Conservation (phyloP, 2,113 vertebrate genomes). For the Entelurus aequoreus region DNA sequence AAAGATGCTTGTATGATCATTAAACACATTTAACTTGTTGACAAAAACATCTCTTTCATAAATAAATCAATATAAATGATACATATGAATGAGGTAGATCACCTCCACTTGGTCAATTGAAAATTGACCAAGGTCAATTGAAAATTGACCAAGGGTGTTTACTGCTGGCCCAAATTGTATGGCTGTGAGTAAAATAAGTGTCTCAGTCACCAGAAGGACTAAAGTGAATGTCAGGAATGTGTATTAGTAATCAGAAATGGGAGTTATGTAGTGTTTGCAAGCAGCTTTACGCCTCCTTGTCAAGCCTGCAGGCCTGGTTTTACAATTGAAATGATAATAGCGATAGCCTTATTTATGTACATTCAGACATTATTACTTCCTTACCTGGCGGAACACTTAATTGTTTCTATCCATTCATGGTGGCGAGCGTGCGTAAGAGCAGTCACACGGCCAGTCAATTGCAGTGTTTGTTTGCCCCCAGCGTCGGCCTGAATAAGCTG, state of each 20-base stretch:
- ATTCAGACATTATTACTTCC: conserved; percentile 29
- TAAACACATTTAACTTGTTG: no score
- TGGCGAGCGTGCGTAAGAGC: conserved; percentile 20
- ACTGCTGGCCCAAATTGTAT: no score
- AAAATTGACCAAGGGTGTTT: no score
- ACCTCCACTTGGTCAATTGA: no score
- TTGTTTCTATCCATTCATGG: conserved; percentile 34
- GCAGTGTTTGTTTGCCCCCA: conserved; percentile 44
- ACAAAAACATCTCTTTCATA: no score
- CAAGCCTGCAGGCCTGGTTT: conserved; percentile 32
- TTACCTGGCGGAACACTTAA: conserved; percentile 32
- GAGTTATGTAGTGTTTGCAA: not conserved
- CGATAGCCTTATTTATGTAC: conserved; percentile 46
- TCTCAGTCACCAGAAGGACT: not conserved
- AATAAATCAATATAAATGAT: no score
- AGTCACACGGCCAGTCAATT: conserved; percentile 22
- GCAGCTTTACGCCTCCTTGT: conserved; percentile 5
- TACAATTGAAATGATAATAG: conserved; percentile 68
- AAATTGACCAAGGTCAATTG: no score
- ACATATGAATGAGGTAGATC: no score
- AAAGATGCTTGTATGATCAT: no score
- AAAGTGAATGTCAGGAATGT: not conserved
- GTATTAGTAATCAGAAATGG: not conserved
- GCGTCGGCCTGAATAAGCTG: conserved; percentile 44
- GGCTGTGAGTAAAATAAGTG: not conserved